These are phyloP conservation scores for Ramphastos sulfuratus DNA, from an alignment of 2,113 vertebrate genomes.

Conservation along the genomic window DNA sequence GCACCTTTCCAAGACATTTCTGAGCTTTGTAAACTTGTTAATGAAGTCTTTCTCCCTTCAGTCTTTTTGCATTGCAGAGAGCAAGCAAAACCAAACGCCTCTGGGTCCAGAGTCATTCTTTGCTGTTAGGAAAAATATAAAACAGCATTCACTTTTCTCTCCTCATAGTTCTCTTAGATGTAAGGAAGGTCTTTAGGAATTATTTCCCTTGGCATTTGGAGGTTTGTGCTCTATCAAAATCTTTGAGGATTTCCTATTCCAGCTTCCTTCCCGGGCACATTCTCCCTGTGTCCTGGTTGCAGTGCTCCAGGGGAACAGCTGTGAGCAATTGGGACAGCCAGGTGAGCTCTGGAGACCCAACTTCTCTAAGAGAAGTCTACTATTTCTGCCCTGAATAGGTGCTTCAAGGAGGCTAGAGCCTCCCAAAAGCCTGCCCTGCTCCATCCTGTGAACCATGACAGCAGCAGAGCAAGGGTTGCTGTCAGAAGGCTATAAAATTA, in stretches of 20 bases:
- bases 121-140: not conserved
- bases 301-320: too few species aligned
- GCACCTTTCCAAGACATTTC: not conserved
- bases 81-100: not conserved
- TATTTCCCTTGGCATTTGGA: accelerated
- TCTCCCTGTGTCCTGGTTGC: not conserved
- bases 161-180: not conserved
- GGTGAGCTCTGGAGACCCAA: not conserved
- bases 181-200: not conserved
- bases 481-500: not conserved
- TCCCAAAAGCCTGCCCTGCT: not conserved
- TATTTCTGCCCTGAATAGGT: accelerated
- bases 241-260: not conserved
- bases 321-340: accelerated
- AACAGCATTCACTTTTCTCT: not conserved
- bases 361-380: not conserved
- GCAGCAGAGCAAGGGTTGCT: not conserved
- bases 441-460: not conserved
- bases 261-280: not conserved
- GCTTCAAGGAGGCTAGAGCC: not conserved
- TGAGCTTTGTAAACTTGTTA: not conserved
- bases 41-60: not conserved
- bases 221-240: not conserved
- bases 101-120: not conserved
- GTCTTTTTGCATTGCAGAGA: not conserved